Evolutionary conservation across 2,888 invertebrate species (phyloP).

Genomic region (Zeuzera pyrina): DNA sequence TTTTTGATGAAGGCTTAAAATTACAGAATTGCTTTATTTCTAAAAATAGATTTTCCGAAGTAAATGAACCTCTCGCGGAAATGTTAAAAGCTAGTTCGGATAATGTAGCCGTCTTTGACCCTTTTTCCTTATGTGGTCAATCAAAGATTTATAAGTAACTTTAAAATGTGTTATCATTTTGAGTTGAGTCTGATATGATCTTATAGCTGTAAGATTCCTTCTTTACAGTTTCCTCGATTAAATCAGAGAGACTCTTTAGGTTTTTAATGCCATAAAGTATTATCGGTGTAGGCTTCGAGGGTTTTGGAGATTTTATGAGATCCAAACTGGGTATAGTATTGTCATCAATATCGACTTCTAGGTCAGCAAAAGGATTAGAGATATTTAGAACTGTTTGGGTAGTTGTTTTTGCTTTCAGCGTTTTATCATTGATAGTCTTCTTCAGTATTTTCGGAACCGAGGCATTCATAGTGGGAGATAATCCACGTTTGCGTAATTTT

Average conservation of each 20-base stretch:
- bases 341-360: background rate
- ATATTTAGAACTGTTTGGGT: background rate
- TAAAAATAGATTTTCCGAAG: background rate
- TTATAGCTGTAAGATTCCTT: background rate
- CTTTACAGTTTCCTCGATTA: background rate
- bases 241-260: background rate
- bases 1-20: background rate
- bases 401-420: background rate
- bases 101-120: background rate
- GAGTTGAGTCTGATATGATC: background rate
- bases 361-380: background rate
- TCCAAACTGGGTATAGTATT: background rate
- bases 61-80: background rate
- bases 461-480: background rate
- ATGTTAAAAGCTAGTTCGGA: background rate
- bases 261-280: no score
- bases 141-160: background rate
- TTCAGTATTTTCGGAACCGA: background rate
- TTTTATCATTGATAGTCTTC: background rate
- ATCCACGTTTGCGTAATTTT: background rate
- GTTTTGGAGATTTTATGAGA: no score
- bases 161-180: background rate
- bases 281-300: background rate
- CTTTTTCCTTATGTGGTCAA: constrained; percentile 1
- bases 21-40: background rate